A percentile compares a stretch with the other conserved stretches of the same genome.
These are phyloP conservation scores for Vesta saturnalis DNA, from an alignment of 2,888 invertebrate species.

Conservation along the genomic window DNA sequence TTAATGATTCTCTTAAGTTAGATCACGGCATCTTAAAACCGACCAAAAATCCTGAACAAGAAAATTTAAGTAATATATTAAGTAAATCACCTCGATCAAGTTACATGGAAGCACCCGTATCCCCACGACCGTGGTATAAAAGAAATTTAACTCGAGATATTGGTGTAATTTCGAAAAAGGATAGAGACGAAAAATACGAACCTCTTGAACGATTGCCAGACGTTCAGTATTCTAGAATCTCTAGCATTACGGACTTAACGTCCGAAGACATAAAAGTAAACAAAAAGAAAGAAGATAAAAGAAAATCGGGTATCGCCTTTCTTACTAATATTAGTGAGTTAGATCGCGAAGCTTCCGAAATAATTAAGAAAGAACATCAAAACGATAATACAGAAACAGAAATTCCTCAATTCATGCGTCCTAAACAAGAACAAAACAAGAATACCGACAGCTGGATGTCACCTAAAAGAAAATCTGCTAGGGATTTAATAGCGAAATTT, in stretches of 20 bases:
- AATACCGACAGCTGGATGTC: conserved; percentile 52
- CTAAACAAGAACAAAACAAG: conserved; percentile 50
- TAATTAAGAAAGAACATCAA: conserved; percentile 69
- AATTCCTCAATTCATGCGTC: conserved; percentile 60
- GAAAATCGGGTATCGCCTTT: conserved; percentile 69
- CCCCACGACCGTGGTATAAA: conserved; percentile 75
- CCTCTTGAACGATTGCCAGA: conserved; percentile 62
- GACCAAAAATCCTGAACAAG: conserved; percentile 54
- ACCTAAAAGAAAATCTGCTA: conserved; percentile 60
- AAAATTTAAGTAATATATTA: conserved; percentile 58
- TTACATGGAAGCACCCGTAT: conserved; percentile 58
- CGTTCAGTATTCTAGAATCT: conserved; percentile 66
- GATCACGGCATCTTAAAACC: conserved; percentile 64
- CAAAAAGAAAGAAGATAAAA: conserved; percentile 61
- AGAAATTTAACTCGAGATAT: conserved; percentile 58
- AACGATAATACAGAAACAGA: conserved; percentile 45
- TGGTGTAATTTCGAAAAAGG: conserved; percentile 56
- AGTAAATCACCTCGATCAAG: conserved; percentile 51
- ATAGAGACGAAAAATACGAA: conserved; percentile 56
- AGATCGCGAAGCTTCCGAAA: conserved; percentile 81
- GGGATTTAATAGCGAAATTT: conserved; percentile 71
- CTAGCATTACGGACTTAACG: conserved; percentile 48
- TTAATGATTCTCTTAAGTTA: conserved; percentile 63
- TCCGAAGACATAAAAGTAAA: conserved; percentile 49
- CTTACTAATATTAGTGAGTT: conserved; percentile 82